Base-by-base conservation (phyloP, 1,140 invertebrate genomes). In the Schlechtendalia chinensis region DNA sequence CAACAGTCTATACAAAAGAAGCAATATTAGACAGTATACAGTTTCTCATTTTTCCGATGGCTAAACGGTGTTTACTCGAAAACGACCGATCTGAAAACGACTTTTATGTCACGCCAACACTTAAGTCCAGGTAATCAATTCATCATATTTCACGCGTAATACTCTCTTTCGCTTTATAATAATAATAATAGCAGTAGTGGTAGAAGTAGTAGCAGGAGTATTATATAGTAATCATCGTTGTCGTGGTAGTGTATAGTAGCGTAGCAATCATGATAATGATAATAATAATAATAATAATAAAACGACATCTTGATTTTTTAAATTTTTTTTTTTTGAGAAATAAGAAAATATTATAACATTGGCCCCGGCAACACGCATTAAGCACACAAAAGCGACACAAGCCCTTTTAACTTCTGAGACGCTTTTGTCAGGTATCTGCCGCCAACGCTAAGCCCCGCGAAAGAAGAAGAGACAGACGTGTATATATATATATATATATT, bases 321-420 rank as follows among this genome's bases (percentile, higher is more conserved):
- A n/a, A n/a, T n/a, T n/a, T 39, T 39, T 39, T 39, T 39, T 39
- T 39, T 63, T 63, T 16, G 10, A 50, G 56, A 45, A 79, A 63
- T 39, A 56, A 79, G 32, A 79, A 79, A 63, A 79, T 39, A 39
- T 39, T 39, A 39, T 63, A 79, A 59, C 75, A 63, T 79, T 79
- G 58, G 56, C 75, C 75, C 58, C 12, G 75, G 75, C 47, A 69
- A 39, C 32, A 8, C 32, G 67, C 75, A 79, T 79, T 77, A 77
- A 77, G 74, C 54, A 24, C 75, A 79, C 75, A 79, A 79, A 79
- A 79, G 75, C 75, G 56, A 61, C 75, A 63, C 75, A 63, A 79
- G 75, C 75, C 56, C 75, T 79, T 79, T 79, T 79, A 79, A 79
- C 75, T 79, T 79, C 53, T 61, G 75, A 63, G 75, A 79, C 59